Evolutionary conservation across 2,888 invertebrate genomes (phyloP).

Genomic region (Tetranychus piercei): DNA sequence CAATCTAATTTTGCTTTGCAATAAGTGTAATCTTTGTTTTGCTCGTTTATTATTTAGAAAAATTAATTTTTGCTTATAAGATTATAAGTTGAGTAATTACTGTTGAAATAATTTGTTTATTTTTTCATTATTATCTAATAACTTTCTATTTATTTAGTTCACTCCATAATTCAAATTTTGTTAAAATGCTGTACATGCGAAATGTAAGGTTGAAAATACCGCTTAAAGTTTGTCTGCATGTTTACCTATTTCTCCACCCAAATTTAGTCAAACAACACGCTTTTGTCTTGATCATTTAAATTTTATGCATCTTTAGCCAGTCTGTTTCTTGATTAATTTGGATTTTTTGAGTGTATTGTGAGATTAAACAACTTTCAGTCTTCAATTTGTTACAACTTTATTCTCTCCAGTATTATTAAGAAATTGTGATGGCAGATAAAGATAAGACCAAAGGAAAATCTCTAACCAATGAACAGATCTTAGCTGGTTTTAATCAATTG

Average conservation of each 20-base stretch:
- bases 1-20: too few species aligned
- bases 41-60: too few species aligned
- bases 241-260: background rate
- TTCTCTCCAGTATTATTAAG: background rate
- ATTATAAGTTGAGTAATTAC: too few species aligned
- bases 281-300: background rate
- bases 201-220: background rate
- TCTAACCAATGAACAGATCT: constrained; percentile 45
- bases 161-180: too few species aligned
- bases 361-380: background rate
- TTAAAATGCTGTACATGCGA: background rate
- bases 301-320: background rate
- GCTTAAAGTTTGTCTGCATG: background rate
- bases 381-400: background rate
- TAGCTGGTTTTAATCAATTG: constrained; percentile 65
- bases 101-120: too few species aligned
- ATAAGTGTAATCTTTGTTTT: too few species aligned
- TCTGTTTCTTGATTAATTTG: too few species aligned
- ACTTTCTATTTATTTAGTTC: too few species aligned
- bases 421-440: background rate
- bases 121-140: too few species aligned
- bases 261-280: background rate
- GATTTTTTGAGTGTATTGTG: too few species aligned
- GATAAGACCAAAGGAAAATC: background rate
- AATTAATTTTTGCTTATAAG: too few species aligned